phyloP scores from a whole-genome alignment of 2,113 vertebrate species.

The Tautogolabrus adspersus region DNA sequence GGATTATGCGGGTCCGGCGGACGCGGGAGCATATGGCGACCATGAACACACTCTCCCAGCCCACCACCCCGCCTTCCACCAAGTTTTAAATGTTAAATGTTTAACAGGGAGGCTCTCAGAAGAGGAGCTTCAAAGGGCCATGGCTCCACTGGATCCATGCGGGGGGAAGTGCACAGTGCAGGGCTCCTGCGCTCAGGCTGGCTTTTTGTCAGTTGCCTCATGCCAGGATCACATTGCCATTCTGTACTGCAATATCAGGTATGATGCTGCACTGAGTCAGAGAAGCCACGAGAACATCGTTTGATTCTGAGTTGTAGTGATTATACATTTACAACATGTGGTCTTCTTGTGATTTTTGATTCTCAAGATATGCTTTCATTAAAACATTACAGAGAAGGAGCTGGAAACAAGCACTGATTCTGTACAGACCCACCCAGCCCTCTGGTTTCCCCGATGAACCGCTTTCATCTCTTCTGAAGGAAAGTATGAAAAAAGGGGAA shows the following conservation, averaged over 20 bases:
- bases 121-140: slow-evolving; percentile 69
- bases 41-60: slow-evolving; percentile 40
- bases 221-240: slow-evolving; percentile 22
- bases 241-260: slow-evolving; percentile 26
- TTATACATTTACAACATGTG: neutral
- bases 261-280: neutral
- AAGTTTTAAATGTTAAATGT: slow-evolving; percentile 74
- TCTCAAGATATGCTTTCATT: slow-evolving; percentile 33
- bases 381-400: slow-evolving; percentile 52
- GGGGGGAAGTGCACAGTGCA: neutral
- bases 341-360: slow-evolving; percentile 2
- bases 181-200: slow-evolving; percentile 19
- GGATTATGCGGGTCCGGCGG: slow-evolving; percentile 44
- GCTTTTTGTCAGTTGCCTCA: slow-evolving; percentile 42
- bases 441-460: slow-evolving; percentile 34
- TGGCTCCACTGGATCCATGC: slow-evolving; percentile 27
- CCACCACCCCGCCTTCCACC: neutral
- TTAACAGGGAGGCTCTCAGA: slow-evolving; percentile 69
- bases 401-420: slow-evolving; percentile 40
- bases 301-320: neutral
- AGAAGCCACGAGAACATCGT: neutral
- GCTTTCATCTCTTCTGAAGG: slow-evolving; percentile 51
- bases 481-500: slow-evolving; percentile 34
- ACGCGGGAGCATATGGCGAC: slow-evolving; percentile 45
- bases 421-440: slow-evolving; percentile 10